Percentiles rank a stretch among this genome's conserved stretches.
Evolutionary conservation across 1,140 invertebrate species (phyloP).

Genomic region (Cotesia glomerata): DNA sequence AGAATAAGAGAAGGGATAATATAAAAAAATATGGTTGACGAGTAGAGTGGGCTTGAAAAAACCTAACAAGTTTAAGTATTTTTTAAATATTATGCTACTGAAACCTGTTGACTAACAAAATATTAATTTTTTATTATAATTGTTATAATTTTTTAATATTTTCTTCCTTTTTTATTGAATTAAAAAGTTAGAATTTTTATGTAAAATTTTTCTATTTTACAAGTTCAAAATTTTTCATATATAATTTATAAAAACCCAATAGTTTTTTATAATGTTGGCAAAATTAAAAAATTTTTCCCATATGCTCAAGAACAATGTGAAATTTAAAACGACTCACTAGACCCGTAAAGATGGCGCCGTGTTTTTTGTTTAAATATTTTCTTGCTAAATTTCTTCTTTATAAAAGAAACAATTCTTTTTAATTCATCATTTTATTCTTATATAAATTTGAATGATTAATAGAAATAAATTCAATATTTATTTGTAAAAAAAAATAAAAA

Average conservation of each 20-base stretch:
- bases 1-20: constrained; percentile 10
- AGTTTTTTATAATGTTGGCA: background rate
- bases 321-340: constrained; percentile 5
- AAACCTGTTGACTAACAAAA: constrained; percentile 12
- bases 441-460: no score
- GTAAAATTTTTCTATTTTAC: no score
- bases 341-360: background rate
- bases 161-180: no score
- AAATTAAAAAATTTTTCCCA: background rate
- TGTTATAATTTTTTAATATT: no score
- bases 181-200: no score
- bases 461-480: background rate
- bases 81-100: background rate
- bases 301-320: no score
- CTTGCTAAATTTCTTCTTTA: background rate
- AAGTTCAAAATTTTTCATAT: no score
- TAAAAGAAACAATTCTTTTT: background rate
- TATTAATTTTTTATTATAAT: no score
- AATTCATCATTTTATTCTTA: no score
- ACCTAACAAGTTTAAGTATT: constrained; percentile 13
- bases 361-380: background rate
- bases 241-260: no score
- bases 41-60: background rate
- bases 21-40: no score
- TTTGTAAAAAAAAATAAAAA: background rate